A percentile compares a stretch with the other conserved stretches of the same genome.
These are phyloP conservation scores for Strix aluco DNA, from an alignment of 2,113 vertebrate species.

Conservation along the genomic window DNA sequence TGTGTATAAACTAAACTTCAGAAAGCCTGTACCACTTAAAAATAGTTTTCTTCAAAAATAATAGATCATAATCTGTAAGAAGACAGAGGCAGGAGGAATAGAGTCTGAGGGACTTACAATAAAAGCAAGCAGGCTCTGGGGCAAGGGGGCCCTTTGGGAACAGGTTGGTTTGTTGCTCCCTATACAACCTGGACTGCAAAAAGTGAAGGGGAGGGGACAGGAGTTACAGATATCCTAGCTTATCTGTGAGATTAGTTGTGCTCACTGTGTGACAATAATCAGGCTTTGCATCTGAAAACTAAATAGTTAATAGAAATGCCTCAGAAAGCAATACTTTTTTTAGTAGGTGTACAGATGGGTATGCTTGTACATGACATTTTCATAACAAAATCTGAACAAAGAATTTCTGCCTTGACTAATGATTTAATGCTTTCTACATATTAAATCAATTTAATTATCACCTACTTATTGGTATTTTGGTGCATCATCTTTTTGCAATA, in stretches of 20 bases:
- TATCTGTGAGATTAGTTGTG: not conserved
- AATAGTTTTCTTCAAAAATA: not conserved
- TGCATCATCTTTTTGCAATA: not conserved
- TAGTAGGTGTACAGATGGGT: conserved; percentile 1
- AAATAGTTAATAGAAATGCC: not conserved
- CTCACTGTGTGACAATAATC: not conserved
- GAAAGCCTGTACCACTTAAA: not conserved
- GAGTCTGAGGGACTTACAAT: not conserved
- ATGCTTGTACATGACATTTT: conserved; percentile 15
- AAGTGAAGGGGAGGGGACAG: not conserved
- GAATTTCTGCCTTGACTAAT: conserved; percentile 11
- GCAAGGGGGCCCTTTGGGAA: not conserved
- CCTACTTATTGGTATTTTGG: conserved; percentile 17
- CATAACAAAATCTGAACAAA: conserved; percentile 21
- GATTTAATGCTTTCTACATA: conserved; percentile 22
- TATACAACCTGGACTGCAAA: not conserved
- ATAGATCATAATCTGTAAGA: not conserved
- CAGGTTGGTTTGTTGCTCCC: not conserved
- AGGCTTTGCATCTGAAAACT: not conserved
- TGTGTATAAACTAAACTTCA: not conserved
- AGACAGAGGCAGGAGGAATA: not conserved
- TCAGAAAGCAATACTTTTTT: not conserved
- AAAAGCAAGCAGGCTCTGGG: not conserved
- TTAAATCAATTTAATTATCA: conserved; percentile 39
- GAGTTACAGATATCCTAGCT: not conserved